Evolutionary conservation across 2,113 vertebrate species (phyloP), one percentile per base, ranked within the genome.

Genomic region (Helogale parvula): DNA sequence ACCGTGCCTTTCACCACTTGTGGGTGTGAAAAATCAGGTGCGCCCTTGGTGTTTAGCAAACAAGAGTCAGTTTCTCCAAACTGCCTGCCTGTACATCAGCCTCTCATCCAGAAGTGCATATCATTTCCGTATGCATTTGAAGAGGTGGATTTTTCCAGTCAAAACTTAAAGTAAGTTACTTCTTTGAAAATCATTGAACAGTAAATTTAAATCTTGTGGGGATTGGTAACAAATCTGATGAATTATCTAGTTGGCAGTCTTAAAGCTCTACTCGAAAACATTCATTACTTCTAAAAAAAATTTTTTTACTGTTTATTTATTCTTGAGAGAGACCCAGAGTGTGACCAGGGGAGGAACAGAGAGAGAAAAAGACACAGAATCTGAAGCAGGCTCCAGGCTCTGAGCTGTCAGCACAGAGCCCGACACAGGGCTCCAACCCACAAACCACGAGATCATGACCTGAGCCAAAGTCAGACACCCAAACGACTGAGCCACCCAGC

Each of bases 251-350:
- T 33, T 96, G 79, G 27, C 77, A 93, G 45, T 71, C 54, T 85
- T 69, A 81, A 93, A 95, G 74, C 89, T 90, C 96, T 19, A 76
- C 79, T 17, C 93, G 93, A 90, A 96, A 94, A 93, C 68, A 12
- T 35, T 86, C 47, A 92, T 57, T 41, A 68, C 45, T 45, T 81
- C 52, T 54, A 45, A 82, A 60, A 25, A 60, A 57, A 57, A 54
- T 6, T 8, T 0, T 60, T 60, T 23, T 60, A 60, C 23, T 25
- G 19, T 23, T 60, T 60, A 60, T 23, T 25, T 60, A 60, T 60
- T 21, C 57, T 60, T 60, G 57, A 60, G 21, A 60, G 57, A 23
- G 21, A 57, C 17, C 17, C 19, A 21, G 54, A 57, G 19, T 57
- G 19, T 50, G 50, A 50, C 50, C 57, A 60, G 57, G 21, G 57